Base-by-base conservation (phyloP, 2,888 invertebrate species). In the Andricus quercusramuli region DNA sequence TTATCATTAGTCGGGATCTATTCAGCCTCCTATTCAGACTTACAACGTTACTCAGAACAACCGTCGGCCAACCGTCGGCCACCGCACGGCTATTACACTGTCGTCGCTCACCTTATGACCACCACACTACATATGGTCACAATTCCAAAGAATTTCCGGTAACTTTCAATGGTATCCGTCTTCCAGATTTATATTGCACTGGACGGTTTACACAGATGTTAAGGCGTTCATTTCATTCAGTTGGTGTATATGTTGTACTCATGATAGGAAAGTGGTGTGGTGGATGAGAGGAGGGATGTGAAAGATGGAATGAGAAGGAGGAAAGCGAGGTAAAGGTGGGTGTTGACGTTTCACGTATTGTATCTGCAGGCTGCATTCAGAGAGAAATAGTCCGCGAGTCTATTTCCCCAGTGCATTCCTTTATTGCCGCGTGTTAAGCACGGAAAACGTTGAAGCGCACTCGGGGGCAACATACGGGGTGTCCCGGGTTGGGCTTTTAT, bases 361-460 rank as follows among this genome's bases (percentile, higher is more conserved):
- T 85, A 77, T 80, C 78, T 76, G 66, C 79, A 32, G 67, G 67
- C 32, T 78, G 77, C 78, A 81, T 81, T 77, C 77, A 77, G 79
- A 65, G 80, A 80, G 82, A 84, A 86, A 83, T 83, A 81, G 82
- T 81, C 80, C 67, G 64, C 51, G 78, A 83, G 82, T 86, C 85
- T 86, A 89, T 89, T 88, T 88, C 85, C 88, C 86, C 56, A 74
- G 83, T 86, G 86, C 85, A 87, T 88, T 88, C 84, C 83, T 81
- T 83, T 83, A 83, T 78, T 76, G 81, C 80, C 59, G 64, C 78
- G 65, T 51, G 64, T 65, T 64, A 66, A 65, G 62, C 62, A 41
- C 41, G 62, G 62, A 62, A 77, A 62, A 77, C 77, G 62, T 77
- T 62, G 77, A 77, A 59, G 17, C 41, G 22, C 22, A 51, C 62